These are phyloP conservation scores for Polydrusus tereticollis DNA, from an alignment of 2,888 invertebrate species.

Conservation along the genomic window DNA sequence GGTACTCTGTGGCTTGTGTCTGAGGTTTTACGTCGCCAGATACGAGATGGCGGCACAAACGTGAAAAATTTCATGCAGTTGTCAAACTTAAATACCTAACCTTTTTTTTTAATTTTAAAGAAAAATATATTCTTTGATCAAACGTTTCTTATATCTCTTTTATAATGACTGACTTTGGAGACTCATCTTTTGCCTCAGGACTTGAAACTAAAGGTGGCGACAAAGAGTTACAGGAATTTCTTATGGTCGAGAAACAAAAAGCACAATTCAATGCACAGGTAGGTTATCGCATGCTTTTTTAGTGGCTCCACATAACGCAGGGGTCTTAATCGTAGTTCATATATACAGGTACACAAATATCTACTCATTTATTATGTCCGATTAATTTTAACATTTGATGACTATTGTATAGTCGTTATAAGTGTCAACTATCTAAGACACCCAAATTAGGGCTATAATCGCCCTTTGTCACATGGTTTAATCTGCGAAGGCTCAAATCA, in stretches of 20 bases:
- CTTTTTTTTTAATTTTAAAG: background rate
- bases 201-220: slow-evolving; percentile 66
- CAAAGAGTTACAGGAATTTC: slow-evolving; percentile 85
- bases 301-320: too few relatives aligned
- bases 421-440: too few relatives aligned
- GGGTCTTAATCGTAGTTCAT: too few relatives aligned
- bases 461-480: too few relatives aligned
- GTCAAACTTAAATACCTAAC: background rate
- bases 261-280: slow-evolving; percentile 93
- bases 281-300: slow-evolving; percentile 50
- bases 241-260: slow-evolving; percentile 88
- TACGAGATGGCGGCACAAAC: background rate
- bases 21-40: too few relatives aligned
- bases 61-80: background rate
- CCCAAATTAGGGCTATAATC: too few relatives aligned
- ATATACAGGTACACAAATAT: too few relatives aligned
- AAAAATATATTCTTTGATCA: background rate
- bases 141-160: background rate
- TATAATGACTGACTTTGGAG: slow-evolving; percentile 55
- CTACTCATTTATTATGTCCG: too few relatives aligned
- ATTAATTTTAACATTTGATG: too few relatives aligned
- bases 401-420: too few relatives aligned
- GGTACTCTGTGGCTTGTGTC: too few relatives aligned
- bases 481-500: too few relatives aligned
- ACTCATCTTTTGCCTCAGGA: slow-evolving; percentile 52